Evolutionary conservation across 2,113 vertebrate species (phyloP).

Genomic region (Cottus gobio): DNA sequence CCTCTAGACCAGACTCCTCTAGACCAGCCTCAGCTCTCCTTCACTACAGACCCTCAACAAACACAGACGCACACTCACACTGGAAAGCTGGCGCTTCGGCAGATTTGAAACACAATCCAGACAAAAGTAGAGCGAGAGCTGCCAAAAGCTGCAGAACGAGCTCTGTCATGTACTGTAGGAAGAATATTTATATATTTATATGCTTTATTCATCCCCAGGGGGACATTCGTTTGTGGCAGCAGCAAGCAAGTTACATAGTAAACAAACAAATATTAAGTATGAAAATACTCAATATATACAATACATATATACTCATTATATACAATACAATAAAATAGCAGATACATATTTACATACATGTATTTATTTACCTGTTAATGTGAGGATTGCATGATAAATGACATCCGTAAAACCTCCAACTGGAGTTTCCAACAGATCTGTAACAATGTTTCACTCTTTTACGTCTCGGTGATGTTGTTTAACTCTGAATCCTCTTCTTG

Average conservation of each 20-base stretch:
- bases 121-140: constrained; percentile 2
- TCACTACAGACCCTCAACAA: constrained; percentile 35
- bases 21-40: constrained; percentile 2
- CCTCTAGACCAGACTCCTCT: no score
- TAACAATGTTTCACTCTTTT: neutral
- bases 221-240: no score
- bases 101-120: constrained; percentile 48
- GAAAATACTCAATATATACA: neutral
- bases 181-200: neutral
- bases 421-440: neutral
- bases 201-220: no score
- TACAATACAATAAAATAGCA: no score
- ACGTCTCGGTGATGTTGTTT: neutral
- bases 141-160: constrained; percentile 26
- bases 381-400: constrained; percentile 28
- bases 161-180: constrained; percentile 8
- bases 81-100: constrained; percentile 57
- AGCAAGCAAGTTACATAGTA: no score
- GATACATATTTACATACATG: no score
- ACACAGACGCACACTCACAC: constrained; percentile 31
- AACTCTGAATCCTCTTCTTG: constrained; percentile 9
- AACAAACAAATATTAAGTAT: no score
- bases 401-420: constrained; percentile 11
- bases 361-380: no score
- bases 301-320: no score